Conservation (phyloP, 1,140 invertebrate genomes). For the Tachypleus tridentatus region DNA sequence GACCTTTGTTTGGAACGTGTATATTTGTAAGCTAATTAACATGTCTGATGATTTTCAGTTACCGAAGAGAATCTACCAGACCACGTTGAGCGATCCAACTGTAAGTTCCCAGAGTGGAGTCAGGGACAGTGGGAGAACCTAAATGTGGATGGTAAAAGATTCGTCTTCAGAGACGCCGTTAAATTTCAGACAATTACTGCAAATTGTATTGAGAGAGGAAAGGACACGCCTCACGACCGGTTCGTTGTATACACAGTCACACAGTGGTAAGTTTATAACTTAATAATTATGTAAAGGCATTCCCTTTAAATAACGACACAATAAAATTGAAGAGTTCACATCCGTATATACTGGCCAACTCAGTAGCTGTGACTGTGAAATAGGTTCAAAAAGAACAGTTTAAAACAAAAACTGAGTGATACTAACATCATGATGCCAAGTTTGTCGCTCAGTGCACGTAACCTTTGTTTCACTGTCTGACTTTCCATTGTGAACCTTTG, state of each 20-base stretch:
- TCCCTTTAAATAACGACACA: too few species aligned
- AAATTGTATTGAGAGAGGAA: constrained; percentile 37
- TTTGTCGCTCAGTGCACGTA: too few species aligned
- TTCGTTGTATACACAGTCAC: constrained; percentile 41
- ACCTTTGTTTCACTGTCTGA: too few species aligned
- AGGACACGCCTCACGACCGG: constrained; percentile 33
- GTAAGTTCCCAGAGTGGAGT: constrained; percentile 50
- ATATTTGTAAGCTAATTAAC: not conserved
- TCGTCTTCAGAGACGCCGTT: constrained; percentile 48
- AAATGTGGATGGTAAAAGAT: constrained; percentile 43
- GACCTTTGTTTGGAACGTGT: too few species aligned
- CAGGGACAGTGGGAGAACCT: constrained; percentile 50
- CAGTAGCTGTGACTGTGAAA: too few species aligned
- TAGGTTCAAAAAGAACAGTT: too few species aligned
- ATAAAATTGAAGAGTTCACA: too few species aligned
- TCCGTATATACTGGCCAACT: too few species aligned
- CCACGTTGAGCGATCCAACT: constrained; percentile 23
- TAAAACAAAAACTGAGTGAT: too few species aligned
- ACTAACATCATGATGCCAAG: too few species aligned
- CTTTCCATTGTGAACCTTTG: too few species aligned
- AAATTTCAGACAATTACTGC: constrained; percentile 49
- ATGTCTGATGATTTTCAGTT: constrained; percentile 8
- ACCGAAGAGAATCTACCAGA: constrained; percentile 19
- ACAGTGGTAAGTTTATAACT: constrained; percentile 37
- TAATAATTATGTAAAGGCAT: too few species aligned